These are phyloP conservation scores for Germaria angustata DNA, from an alignment of 2,888 invertebrate species.

Conservation along the genomic window DNA sequence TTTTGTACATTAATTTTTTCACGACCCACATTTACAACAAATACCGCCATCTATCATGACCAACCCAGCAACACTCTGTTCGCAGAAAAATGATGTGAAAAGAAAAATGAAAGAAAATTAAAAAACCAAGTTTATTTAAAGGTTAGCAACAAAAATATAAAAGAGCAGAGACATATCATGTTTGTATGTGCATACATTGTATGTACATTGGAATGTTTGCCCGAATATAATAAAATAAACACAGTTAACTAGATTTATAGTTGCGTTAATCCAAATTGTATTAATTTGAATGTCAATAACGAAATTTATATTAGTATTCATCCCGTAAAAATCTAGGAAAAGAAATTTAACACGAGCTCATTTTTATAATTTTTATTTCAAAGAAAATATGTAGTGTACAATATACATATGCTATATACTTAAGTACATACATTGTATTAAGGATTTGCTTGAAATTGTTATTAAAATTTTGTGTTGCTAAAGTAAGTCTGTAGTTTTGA, in stretches of 20 bases:
- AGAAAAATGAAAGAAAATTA: neutral
- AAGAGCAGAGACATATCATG: neutral
- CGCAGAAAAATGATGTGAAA: neutral
- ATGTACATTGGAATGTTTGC: neutral
- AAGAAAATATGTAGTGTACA: no score
- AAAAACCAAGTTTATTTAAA: slow-evolving; percentile 62
- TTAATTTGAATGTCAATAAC: slow-evolving; percentile 19
- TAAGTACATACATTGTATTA: no score
- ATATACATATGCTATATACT: no score
- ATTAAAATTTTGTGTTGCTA: no score
- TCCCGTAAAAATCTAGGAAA: neutral
- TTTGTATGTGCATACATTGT: neutral
- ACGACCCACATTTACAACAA: slow-evolving; percentile 41
- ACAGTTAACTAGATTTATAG: neutral
- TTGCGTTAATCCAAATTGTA: slow-evolving; percentile 21
- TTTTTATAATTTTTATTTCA: neutral
- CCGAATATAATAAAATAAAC: neutral
- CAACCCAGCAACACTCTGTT: neutral
- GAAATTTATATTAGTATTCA: neutral
- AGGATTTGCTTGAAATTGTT: no score
- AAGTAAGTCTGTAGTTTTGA: no score
- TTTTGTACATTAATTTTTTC: slow-evolving; percentile 33
- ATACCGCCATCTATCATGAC: slow-evolving; percentile 6
- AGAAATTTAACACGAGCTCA: neutral
- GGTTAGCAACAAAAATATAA: slow-evolving; percentile 30